Conservation (phyloP, 2,113 vertebrate species). For the Lamprotornis superbus region DNA sequence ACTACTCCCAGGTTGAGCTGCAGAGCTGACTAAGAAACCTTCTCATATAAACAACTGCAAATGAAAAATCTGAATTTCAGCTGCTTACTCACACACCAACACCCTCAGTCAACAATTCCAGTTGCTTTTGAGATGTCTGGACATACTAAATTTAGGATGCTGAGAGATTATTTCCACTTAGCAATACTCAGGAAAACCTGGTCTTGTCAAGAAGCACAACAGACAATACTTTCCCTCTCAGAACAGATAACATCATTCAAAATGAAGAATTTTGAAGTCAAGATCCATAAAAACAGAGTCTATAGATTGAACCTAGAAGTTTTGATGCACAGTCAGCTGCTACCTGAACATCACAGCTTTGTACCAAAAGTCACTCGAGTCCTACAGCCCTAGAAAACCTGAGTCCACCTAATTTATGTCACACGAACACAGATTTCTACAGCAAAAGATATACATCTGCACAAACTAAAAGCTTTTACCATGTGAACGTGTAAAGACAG, state of each 20-base stretch:
- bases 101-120: background rate
- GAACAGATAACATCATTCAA: background rate
- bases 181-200: background rate
- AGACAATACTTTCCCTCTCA: background rate
- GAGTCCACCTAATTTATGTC: background rate
- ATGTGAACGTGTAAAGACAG: background rate
- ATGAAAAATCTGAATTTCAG: constrained; percentile 23
- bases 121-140: background rate
- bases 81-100: constrained; percentile 31
- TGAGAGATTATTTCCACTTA: constrained; percentile 30
- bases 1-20: background rate
- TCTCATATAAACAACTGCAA: background rate
- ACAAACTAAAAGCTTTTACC: background rate
- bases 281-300: background rate
- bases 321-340: background rate
- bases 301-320: background rate
- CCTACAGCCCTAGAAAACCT: background rate
- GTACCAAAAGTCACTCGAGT: background rate
- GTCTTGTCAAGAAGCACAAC: background rate
- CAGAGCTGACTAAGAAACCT: background rate
- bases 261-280: background rate
- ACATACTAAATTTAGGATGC: background rate
- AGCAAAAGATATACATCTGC: background rate
- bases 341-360: background rate
- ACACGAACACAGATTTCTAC: background rate